These are phyloP conservation scores for Speoplatyrhinus poulsoni DNA, from an alignment of 2,113 vertebrate species.

Conservation along the genomic window DNA sequence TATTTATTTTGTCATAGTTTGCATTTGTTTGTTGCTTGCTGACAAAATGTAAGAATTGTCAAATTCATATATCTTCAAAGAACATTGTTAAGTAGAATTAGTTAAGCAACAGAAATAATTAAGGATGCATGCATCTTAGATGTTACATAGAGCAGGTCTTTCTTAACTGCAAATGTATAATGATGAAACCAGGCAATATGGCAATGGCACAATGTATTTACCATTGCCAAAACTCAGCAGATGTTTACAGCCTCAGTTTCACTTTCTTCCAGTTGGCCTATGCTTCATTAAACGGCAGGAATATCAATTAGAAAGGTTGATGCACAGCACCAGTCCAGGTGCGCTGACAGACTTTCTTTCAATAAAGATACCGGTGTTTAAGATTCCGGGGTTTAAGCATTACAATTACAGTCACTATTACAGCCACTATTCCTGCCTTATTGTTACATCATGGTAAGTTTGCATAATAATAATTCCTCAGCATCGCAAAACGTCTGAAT, in stretches of 20 bases:
- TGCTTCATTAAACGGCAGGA: neutral
- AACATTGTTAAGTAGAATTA: no score
- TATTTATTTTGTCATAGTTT: neutral
- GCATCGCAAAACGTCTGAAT: constrained; percentile 40
- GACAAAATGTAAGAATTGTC: no score
- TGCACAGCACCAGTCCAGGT: no score
- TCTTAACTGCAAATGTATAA: no score
- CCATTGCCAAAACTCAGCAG: no score
- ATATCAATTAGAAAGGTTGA: neutral
- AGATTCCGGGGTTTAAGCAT: constrained; percentile 10
- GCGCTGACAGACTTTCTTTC: constrained; percentile 4
- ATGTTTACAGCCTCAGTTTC: neutral
- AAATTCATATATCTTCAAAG: no score
- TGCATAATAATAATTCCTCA: constrained; percentile 31
- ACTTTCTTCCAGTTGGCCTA: neutral
- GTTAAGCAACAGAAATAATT: no score
- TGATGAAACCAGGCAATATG: no score
- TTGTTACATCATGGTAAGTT: neutral
- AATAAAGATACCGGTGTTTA: constrained; percentile 6
- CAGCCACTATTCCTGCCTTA: constrained; percentile 7
- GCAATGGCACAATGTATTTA: no score
- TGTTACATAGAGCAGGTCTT: no score
- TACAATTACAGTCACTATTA: constrained; percentile 1
- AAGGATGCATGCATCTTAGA: no score
- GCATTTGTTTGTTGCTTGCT: no score